Evolutionary conservation across 2,113 vertebrate genomes (phyloP).

Genomic region (Oryzias celebensis): DNA sequence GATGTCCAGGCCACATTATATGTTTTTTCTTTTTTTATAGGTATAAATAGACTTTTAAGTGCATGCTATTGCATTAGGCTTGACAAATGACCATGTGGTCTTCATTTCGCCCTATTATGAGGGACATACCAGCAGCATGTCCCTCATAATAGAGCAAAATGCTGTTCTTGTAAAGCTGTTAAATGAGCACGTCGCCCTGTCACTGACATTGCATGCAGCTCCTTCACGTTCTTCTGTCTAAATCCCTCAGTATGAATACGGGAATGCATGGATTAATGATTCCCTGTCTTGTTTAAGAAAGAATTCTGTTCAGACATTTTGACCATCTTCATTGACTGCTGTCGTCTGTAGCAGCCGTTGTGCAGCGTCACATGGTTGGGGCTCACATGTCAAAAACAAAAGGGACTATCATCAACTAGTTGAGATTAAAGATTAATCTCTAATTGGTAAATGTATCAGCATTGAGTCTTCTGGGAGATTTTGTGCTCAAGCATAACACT

Average conservation of each 20-base stretch:
- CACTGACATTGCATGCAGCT: too few relatives aligned
- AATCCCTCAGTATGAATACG: constrained; percentile 11
- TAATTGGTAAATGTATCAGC: constrained; percentile 53
- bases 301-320: constrained; percentile 15
- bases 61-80: constrained; percentile 1
- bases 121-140: not conserved
- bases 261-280: not conserved
- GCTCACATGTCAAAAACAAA: constrained; percentile 33
- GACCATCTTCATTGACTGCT: constrained; percentile 6
- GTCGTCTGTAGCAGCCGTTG: constrained; percentile 17
- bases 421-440: constrained; percentile 44
- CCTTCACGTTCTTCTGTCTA: too few relatives aligned
- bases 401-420: constrained; percentile 37
- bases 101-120: constrained; percentile 4
- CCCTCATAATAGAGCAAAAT: too few relatives aligned
- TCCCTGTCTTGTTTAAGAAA: constrained; percentile 6
- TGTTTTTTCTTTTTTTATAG: constrained; percentile 14
- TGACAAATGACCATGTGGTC: constrained; percentile 19
- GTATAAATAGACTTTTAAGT: not conserved
- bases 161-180: too few relatives aligned
- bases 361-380: constrained; percentile 22
- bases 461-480: constrained; percentile 33
- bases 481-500: constrained; percentile 31
- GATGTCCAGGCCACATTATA: not conserved
- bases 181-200: too few relatives aligned